Evolutionary conservation across 2,113 vertebrate species (phyloP).

Genomic region (Ovibos moschatus): DNA sequence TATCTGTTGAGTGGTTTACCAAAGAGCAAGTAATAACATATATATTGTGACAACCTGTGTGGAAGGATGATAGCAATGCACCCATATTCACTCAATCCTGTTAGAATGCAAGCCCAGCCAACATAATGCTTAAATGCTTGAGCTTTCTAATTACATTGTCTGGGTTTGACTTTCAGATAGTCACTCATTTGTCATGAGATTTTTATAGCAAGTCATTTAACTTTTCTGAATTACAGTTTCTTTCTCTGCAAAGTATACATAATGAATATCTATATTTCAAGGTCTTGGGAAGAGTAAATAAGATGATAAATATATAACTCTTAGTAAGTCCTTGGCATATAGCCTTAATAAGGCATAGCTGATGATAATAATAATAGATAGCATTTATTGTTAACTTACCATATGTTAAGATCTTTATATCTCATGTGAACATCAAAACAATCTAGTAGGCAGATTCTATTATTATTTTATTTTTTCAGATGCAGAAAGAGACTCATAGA

Average conservation of each 20-base stretch:
- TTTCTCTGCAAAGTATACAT: neutral
- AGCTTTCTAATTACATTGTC: neutral
- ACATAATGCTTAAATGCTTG: neutral
- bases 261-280: neutral
- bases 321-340: neutral
- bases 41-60: neutral
- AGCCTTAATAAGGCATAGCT: neutral
- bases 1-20: neutral
- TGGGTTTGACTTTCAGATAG: neutral
- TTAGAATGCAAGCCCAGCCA: neutral
- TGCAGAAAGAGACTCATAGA: neutral
- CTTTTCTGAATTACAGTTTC: neutral
- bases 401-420: neutral
- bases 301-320: constrained; percentile 1
- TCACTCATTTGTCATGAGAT: neutral
- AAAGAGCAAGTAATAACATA: neutral
- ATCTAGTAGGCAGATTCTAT: neutral
- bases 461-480: constrained; percentile 4
- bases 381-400: neutral
- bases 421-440: constrained; percentile 25
- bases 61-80: neutral
- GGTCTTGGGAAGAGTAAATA: neutral
- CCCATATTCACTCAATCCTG: neutral
- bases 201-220: constrained; percentile 26
- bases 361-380: neutral